Conservation (phyloP, 2,888 invertebrate genomes). For the Cheilosia vulpina region DNA sequence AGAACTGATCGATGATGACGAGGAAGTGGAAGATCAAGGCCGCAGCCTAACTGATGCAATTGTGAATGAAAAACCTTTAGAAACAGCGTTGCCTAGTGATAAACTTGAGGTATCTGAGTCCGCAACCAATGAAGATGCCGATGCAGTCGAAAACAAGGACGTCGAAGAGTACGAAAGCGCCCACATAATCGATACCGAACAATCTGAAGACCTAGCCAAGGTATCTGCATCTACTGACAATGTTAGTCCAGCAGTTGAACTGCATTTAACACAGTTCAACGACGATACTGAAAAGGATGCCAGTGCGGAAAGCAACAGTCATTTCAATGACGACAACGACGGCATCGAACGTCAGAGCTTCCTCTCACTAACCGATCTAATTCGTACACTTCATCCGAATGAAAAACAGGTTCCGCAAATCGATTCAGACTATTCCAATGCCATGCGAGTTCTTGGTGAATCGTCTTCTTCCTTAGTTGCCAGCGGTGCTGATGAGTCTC, state of each 20-base stretch:
- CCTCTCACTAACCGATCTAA: conserved; percentile 82
- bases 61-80: conserved; percentile 69
- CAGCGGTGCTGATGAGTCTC: conserved; percentile 41
- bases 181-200: conserved; percentile 18
- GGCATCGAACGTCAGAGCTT: conserved; percentile 82
- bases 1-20: conserved; percentile 50
- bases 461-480: conserved; percentile 78
- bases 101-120: conserved; percentile 55
- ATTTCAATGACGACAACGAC: conserved; percentile 77
- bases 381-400: conserved; percentile 82
- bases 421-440: conserved; percentile 83
- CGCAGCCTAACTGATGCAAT: conserved; percentile 76
- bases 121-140: conserved; percentile 52
- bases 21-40: conserved; percentile 73
- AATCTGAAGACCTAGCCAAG: conserved; percentile 62
- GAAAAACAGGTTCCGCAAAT: conserved; percentile 83
- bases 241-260: conserved; percentile 81
- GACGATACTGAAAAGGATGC: conserved; percentile 82
- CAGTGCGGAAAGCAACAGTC: conserved; percentile 71
- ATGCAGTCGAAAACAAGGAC: conserved; percentile 23
- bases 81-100: conserved; percentile 44
- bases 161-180: conserved; percentile 48
- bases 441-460: conserved; percentile 83
- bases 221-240: conserved; percentile 75
- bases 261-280: conserved; percentile 82